Base-by-base conservation (phyloP, 2,888 invertebrate species). In the Empis stercorea region DNA sequence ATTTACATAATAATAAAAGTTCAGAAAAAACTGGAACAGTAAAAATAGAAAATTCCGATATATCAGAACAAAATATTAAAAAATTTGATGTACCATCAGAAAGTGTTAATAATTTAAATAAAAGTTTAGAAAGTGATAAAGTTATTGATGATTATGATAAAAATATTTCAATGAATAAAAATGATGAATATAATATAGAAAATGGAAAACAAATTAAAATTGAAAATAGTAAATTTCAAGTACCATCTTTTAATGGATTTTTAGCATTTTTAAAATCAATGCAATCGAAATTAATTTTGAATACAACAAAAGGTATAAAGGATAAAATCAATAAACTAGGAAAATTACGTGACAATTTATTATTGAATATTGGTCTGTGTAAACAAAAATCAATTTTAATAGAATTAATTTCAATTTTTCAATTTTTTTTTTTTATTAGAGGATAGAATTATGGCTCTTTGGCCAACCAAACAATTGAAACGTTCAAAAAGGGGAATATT, bases 291-390 rank as follows among this genome's bases (percentile, higher is more conserved):
- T 61, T 69, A 53, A 47, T 65, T 6, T 58, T 54, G 10, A 66
- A 62, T 38, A 61, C 66, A 0, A 52, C 60, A 1, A 52, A 59
- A 20, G 59, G 58, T 13, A 61, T 69, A 37, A 55, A 62, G 37
- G 60, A 64, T 20, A 70, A 70, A 57, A 63, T 69, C 5, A 58
- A 61, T 52, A 52, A 59, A 42, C 52, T 70, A 1, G 58, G 61
- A 38, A 53, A 54, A 4, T 54, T 69, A 9, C 59, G 62, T 4
- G 74, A 79, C 52, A 70, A 73, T 47, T 67, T 87, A 17, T 66
- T 84, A 52, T 62, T 64, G 20, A 76, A 79, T 58, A 83, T 87
- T 55, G 78, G 86, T 86, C 70, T 73, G 73, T 64, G n/a, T n/a
- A 73, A 47, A 38, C 6, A 37, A 34, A 34, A 16, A 36, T 20